Evolutionary conservation across 2,113 vertebrate species (phyloP).

Genomic region (Ploceus nigricollis): DNA sequence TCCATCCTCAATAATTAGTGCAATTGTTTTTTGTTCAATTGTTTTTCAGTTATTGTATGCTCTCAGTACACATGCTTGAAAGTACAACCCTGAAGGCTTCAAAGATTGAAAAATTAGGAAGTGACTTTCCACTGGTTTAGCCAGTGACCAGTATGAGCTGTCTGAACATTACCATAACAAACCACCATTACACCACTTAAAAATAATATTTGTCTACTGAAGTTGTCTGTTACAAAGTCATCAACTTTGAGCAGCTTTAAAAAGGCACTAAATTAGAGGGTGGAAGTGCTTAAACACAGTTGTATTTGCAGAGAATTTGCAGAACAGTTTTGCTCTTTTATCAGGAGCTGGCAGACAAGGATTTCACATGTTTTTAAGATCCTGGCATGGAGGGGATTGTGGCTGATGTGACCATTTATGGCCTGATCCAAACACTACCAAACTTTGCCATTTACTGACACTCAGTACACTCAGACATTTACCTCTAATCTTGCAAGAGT

Average conservation of each 20-base stretch:
- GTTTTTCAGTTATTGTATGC: neutral
- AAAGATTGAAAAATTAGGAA: neutral
- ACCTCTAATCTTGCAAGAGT: neutral
- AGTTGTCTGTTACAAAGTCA: neutral
- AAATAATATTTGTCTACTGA: slow-evolving; percentile 38
- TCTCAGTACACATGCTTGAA: neutral
- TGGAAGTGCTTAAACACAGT: neutral
- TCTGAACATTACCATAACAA: neutral
- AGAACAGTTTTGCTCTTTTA: neutral
- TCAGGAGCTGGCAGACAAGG: neutral
- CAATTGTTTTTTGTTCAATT: neutral
- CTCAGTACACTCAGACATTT: neutral
- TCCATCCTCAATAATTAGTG: neutral
- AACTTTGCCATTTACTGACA: neutral
- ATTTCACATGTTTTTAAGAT: neutral
- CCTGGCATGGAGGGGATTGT: neutral
- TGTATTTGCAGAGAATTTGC: slow-evolving; percentile 6
- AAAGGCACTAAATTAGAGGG: neutral
- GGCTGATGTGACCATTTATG: neutral
- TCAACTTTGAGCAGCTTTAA: neutral
- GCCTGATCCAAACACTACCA: neutral
- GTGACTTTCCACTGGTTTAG: neutral
- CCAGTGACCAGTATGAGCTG: neutral
- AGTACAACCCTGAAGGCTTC: neutral
- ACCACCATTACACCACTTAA: neutral